Evolutionary conservation across 1,140 invertebrate genomes (phyloP).

Genomic region (Helicoverpa zea): DNA sequence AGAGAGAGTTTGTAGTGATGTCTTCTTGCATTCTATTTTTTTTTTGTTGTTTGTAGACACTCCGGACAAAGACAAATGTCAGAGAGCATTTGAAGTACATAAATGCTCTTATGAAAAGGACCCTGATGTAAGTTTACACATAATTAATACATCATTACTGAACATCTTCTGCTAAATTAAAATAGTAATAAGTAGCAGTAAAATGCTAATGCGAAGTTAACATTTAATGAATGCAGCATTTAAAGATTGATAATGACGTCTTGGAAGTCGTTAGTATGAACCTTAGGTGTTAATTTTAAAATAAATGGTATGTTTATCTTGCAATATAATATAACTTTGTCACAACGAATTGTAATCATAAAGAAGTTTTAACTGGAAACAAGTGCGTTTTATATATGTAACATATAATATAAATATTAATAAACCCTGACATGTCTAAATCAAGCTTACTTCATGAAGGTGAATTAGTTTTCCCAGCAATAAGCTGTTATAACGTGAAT

Average conservation of each 20-base stretch:
- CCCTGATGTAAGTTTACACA: constrained; percentile 73
- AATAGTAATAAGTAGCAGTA: no score
- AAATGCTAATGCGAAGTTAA: no score
- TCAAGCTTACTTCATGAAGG: background rate
- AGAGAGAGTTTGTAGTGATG: no score
- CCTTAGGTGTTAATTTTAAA: no score
- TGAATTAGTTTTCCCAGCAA: constrained; percentile 23
- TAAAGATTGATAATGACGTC: no score
- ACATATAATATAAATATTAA: background rate
- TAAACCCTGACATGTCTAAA: background rate
- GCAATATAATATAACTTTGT: background rate
- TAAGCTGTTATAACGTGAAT: constrained; percentile 19
- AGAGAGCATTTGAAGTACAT: constrained; percentile 80
- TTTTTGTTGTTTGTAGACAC: constrained; percentile 64
- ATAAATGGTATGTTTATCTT: background rate
- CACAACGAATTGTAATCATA: no score
- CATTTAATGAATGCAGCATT: background rate
- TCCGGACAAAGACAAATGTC: constrained; percentile 75
- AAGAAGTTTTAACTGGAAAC: no score
- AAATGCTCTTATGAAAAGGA: constrained; percentile 78
- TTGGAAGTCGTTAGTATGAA: no score
- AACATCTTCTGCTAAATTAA: no score
- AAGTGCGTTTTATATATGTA: no score
- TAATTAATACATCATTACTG: background rate
- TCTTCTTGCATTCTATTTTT: background rate